Base-by-base conservation (phyloP, 2,113 vertebrate genomes). In the Acinonyx jubatus region DNA sequence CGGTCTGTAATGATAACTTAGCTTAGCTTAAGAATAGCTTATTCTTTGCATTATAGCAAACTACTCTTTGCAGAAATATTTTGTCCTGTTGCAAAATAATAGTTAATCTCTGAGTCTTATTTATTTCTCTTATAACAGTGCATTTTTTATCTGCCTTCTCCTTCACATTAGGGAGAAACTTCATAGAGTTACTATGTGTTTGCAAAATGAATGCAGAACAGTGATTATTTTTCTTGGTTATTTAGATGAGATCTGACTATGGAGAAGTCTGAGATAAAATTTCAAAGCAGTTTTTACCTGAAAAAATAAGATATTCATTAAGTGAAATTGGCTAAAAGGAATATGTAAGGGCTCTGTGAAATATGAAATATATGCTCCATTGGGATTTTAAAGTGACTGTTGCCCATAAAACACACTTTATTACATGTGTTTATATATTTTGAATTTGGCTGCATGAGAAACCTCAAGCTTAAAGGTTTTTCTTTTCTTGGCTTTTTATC, bases 161-260 rank as follows among this genome's bases (percentile, higher is more conserved):
- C 29, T 81, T 69, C 13, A 36, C 41, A 81, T 0, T 81, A 45
- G 50, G 11, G 12, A 33, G 65, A 92, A 31, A 14, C 48, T n/a
- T 45, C 41, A 23, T 27, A 31, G 23, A 33, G 38, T 92, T 45
- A 65, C 14, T 21, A 2, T 80, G 29, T 45, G n/a, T 85, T 94
- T 86, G 21, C 11, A 89, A 78, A 78, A 33, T 86, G 52, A 86
- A 73, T 66, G 23, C 50, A 82, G 82, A 55, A 33, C 36, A 84
- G 33, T 65, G 31, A 3, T 84, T 85, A 19, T 57, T 66, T 84
- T 94, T 91, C 48, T 92, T 76, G 55, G 33, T 66, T 8, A 78
- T 89, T 93, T 79, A 81, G 80, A 27, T 95, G 50, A 94, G 38
- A 45, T 83, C 36, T 92, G 63, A 68, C 45, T 90, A 12, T 87